A percentile compares a stretch with the other conserved stretches of the same genome.
These are phyloP conservation scores for Myotis brandtii DNA, from an alignment of 2,113 vertebrate genomes.

Conservation along the genomic window DNA sequence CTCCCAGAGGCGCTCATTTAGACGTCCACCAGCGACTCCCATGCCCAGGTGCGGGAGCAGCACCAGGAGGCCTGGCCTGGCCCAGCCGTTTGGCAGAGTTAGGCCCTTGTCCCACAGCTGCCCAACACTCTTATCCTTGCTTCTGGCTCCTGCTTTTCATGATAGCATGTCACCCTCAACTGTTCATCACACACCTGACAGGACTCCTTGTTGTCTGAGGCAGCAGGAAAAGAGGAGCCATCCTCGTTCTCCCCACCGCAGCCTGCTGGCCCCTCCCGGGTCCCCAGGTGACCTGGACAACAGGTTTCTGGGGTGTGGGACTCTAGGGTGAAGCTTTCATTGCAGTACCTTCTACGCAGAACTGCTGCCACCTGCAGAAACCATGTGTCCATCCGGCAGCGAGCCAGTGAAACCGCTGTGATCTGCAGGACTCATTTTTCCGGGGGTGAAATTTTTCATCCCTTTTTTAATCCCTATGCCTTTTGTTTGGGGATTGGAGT, in stretches of 20 bases:
- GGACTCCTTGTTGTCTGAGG: not conserved
- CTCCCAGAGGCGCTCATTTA: not conserved
- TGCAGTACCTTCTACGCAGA: not conserved
- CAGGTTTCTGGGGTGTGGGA: not conserved
- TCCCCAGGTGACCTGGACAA: not conserved
- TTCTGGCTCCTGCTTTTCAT: not conserved
- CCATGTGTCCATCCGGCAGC: not conserved
- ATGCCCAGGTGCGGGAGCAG: not conserved
- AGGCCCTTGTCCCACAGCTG: not conserved
- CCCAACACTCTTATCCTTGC: not conserved
- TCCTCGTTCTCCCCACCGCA: not conserved
- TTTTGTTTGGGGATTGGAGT: not conserved
- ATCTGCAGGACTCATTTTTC: not conserved
- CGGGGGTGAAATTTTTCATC: not conserved
- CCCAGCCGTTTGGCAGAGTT: not conserved
- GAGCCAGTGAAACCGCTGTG: not conserved
- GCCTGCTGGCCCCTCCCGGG: not conserved
- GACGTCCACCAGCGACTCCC: not conserved
- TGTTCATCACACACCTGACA: not conserved
- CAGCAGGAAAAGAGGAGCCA: not conserved
- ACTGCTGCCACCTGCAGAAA: not conserved
- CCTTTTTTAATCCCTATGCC: not conserved
- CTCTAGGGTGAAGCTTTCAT: not conserved
- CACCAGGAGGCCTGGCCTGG: not conserved
- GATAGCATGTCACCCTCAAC: not conserved